Percentiles rank a stretch among this genome's conserved stretches.
Conservation (phyloP, 1,140 invertebrate genomes). For the Euwallacea similis region DNA sequence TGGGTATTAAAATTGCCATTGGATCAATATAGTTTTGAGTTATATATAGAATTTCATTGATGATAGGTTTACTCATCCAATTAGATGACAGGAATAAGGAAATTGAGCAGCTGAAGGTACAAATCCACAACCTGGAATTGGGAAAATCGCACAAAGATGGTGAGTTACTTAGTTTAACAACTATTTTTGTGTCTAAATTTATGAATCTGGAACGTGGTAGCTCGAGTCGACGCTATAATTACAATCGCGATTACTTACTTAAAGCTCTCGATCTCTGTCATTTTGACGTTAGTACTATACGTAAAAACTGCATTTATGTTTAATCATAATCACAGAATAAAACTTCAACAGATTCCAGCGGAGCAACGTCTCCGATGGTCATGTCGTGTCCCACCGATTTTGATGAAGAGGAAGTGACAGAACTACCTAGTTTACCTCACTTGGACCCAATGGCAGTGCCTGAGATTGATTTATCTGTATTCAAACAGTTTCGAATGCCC, state of each 20-base stretch:
- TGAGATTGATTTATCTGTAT: conserved; percentile 55
- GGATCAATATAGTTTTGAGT: too few species aligned
- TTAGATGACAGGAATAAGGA: conserved; percentile 44
- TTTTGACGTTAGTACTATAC: too few species aligned
- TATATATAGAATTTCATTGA: too few species aligned
- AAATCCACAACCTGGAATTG: conserved; percentile 40
- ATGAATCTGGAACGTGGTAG: too few species aligned
- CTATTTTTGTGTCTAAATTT: too few species aligned
- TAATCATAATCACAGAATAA: conserved; percentile 42
- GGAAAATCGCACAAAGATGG: conserved; percentile 38
- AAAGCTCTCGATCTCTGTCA: background rate
- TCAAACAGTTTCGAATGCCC: conserved; percentile 22
- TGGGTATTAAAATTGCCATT: too few species aligned
- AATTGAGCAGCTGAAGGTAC: conserved; percentile 40
- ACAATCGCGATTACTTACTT: too few species aligned
- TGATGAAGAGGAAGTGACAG: conserved; percentile 48
- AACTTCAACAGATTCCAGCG: conserved; percentile 50
- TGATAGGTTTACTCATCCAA: conserved; percentile 37
- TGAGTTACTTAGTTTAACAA: conserved; percentile 1
- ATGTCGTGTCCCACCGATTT: conserved; percentile 50
- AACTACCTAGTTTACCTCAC: conserved; percentile 52
- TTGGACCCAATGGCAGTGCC: conserved; percentile 62
- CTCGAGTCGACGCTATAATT: too few species aligned
- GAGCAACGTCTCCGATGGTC: conserved; percentile 52
- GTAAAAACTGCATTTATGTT: background rate